Evolutionary conservation across 2,113 vertebrate species (phyloP).

Genomic region (Neolamprologus ventralis): DNA sequence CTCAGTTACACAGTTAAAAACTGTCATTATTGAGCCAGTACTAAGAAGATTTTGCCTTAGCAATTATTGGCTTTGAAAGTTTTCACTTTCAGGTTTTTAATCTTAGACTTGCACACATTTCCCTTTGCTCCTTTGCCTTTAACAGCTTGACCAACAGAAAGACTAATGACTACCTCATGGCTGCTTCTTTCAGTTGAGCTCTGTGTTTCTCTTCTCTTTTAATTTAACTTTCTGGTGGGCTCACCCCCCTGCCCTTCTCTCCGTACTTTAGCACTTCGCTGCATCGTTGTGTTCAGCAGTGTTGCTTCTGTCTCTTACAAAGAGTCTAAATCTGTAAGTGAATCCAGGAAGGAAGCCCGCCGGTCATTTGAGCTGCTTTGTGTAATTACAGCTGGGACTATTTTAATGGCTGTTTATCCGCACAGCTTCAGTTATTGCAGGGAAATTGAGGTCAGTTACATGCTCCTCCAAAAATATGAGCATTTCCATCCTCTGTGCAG

Average conservation of each 20-base stretch:
- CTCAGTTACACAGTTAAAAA: background rate
- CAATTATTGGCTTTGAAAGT: background rate
- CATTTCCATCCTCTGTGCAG: background rate
- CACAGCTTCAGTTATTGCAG: conserved; percentile 58
- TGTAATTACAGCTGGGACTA: conserved; percentile 72
- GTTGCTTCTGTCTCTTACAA: background rate
- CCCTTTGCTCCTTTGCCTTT: background rate
- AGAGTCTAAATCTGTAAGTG: background rate
- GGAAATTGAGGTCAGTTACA: conserved; percentile 45
- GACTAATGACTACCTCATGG: background rate
- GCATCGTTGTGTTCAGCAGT: background rate
- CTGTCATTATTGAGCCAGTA: background rate
- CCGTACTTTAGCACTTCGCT: background rate
- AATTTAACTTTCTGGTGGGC: background rate
- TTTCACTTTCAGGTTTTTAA: background rate
- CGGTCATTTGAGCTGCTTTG: conserved; percentile 40
- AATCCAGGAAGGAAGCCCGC: conserved; percentile 29
- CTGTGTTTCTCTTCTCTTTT: background rate
- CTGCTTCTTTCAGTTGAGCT: background rate
- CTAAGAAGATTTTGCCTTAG: background rate
- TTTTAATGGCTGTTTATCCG: conserved; percentile 72
- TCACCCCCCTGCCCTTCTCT: background rate
- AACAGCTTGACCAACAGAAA: background rate
- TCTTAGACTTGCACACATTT: background rate
- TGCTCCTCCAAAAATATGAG: conserved; percentile 26